These are phyloP conservation scores for Cladopsammia gracilis DNA, from an alignment of 64 coral and sea anemone genomes.

Conservation along the genomic window DNA sequence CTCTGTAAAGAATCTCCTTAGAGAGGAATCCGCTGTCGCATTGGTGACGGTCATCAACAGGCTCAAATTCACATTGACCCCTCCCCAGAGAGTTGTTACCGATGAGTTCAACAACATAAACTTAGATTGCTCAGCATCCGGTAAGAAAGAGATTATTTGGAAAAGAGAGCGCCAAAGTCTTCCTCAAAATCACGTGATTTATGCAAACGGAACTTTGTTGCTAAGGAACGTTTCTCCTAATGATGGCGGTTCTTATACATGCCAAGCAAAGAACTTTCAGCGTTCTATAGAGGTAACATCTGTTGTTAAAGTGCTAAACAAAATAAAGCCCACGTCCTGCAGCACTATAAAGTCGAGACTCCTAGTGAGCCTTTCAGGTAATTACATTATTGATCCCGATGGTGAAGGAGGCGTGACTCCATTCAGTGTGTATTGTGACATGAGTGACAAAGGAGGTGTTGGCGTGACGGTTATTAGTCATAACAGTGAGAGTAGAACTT, in stretches of 20 bases:
- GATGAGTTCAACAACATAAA: neutral
- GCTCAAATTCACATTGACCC: conserved; percentile 1
- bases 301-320: neutral
- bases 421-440: conserved; percentile 62
- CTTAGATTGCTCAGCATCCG: neutral
- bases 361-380: neutral
- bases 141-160: conserved; percentile 11
- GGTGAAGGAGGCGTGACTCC: conserved; percentile 5
- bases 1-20: conserved; percentile 10
- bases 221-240: neutral
- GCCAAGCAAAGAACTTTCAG: conserved; percentile 12
- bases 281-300: neutral
- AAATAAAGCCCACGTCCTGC: neutral
- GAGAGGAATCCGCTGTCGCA: neutral
- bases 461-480: conserved; percentile 60
- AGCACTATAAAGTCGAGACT: neutral
- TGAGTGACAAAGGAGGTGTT: conserved; percentile 33
- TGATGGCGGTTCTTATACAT: conserved; percentile 20
- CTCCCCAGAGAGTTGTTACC: neutral
- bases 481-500: conserved; percentile 18
- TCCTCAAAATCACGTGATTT: neutral
- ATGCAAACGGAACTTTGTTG: neutral
- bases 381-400: conserved; percentile 55
- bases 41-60: conserved; percentile 18
- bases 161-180: neutral